Evolutionary conservation across 2,797 vertebrate genomes (phyloP), one percentile per base, ranked within the genome.

Genomic region (Syngnathus rostellatus): DNA sequence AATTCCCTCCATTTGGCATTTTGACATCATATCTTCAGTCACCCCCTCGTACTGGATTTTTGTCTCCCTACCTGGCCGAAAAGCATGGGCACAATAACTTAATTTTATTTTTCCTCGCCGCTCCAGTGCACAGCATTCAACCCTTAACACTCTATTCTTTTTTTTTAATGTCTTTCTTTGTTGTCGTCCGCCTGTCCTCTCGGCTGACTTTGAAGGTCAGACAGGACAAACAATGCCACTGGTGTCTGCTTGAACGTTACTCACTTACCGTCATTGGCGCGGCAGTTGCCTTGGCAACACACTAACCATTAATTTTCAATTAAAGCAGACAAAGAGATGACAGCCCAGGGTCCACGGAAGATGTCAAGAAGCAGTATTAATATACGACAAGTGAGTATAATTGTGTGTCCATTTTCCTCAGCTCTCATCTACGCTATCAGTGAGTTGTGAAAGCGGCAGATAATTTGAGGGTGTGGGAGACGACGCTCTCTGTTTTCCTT

Each of bases 261-360:
- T 83, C 57, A 62, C 86, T 80, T 81, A 73, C 50, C 75, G 77
- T 77, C 63, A 38, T 75, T 66, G 55, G 72, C 37, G 92, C 93
- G 87, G 90, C 84, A 81, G 95, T 98, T 94, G 94, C 95, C 96
- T 86, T 92, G 93, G 94, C 93, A 97, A 99, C 95, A 82, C 90
- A 94, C 93, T 94, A 97, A 96, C 95, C 97, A 98, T 99, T 99
- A 98, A 98, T 99, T 99, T 99, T 99, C 96, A 99, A 99, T 99
- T 99, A 99, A 98, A 98, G 92, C 94, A 98, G 96, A 99, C 97
- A 99, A 99, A 98, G 97, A 92, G 93, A 95, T 97, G 97, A 96
- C 95, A 97, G 95, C 95, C 94, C 94, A 88, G 93, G 95, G 94
- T 96, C 94, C 93, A 93, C 93, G 94, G 93, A 97, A 96, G 95